These are phyloP conservation scores for Charaxes varanes DNA, from an alignment of 1,140 invertebrate species.

Conservation along the genomic window DNA sequence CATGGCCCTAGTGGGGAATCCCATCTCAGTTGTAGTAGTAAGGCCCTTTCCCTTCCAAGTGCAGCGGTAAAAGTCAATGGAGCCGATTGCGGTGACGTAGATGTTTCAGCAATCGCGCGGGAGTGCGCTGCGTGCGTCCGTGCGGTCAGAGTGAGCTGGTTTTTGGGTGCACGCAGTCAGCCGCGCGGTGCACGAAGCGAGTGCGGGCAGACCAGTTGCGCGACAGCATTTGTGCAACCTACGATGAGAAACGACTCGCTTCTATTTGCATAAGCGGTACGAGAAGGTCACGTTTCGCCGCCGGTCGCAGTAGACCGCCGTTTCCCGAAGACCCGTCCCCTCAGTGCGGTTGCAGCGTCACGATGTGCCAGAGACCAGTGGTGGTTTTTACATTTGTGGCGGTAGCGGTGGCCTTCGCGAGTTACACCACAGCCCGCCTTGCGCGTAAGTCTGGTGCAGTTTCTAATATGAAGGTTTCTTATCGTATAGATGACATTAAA, in stretches of 20 bases:
- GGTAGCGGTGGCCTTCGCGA: slow-evolving; percentile 30
- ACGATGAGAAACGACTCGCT: slow-evolving; percentile 64
- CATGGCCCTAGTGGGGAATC: too few species aligned
- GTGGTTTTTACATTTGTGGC: slow-evolving; percentile 35
- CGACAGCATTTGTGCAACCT: slow-evolving; percentile 56
- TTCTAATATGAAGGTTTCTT: slow-evolving; percentile 17
- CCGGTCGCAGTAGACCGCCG: slow-evolving; percentile 18
- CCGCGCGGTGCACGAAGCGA: slow-evolving; percentile 36
- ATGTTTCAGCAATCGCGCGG: too few species aligned
- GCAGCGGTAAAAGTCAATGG: too few species aligned
- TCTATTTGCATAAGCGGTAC: slow-evolving; percentile 52
- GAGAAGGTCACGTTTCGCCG: slow-evolving; percentile 35
- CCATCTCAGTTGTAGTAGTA: too few species aligned
- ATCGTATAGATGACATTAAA: too few species aligned
- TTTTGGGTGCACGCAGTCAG: slow-evolving; percentile 34
- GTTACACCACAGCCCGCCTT: slow-evolving; percentile 34
- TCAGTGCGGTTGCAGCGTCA: slow-evolving; percentile 26
- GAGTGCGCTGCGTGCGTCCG: slow-evolving; percentile 22
- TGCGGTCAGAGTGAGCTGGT: slow-evolving; percentile 36
- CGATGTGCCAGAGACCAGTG: slow-evolving; percentile 48
- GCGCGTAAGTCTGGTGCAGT: slow-evolving; percentile 47
- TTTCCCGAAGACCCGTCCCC: slow-evolving; percentile 9
- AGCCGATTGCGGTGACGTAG: too few species aligned
- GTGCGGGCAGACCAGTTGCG: too few species aligned
- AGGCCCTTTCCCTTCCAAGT: too few species aligned